phyloP scores from a whole-genome alignment of 2,888 invertebrate genomes.

The Loripinus fragilis region DNA sequence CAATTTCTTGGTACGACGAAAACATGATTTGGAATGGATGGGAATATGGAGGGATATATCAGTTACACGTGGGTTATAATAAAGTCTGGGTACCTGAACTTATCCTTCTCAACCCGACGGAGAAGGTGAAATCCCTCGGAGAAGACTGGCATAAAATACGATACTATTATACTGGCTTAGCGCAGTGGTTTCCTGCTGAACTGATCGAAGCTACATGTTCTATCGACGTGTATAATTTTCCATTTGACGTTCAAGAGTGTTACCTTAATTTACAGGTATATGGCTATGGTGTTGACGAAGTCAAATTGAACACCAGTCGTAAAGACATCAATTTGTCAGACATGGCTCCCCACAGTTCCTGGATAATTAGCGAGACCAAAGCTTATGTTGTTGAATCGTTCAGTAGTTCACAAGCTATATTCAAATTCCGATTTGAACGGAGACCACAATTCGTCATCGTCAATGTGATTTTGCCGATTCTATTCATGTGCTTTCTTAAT shows the following conservation, averaged over 20 bases:
- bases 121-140: no score
- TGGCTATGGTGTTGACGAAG: neutral
- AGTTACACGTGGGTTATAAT: slow-evolving; percentile 15
- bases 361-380: neutral
- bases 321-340: neutral
- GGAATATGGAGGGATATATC: slow-evolving; percentile 17
- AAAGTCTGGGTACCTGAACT: slow-evolving; percentile 57
- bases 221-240: slow-evolving; percentile 50
- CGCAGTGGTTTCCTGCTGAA: slow-evolving; percentile 43
- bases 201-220: slow-evolving; percentile 48
- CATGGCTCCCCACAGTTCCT: neutral
- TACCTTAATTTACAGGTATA: neutral
- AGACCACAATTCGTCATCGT: no score
- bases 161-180: no score
- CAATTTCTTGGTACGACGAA: slow-evolving; percentile 33
- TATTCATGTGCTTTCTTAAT: no score
- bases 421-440: no score
- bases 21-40: slow-evolving; percentile 35
- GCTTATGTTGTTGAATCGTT: neutral
- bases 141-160: no score
- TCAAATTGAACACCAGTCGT: neutral
- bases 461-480: no score
- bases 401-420: neutral
- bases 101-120: no score
- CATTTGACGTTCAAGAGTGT: slow-evolving; percentile 42